Conservation (phyloP, 2,888 invertebrate genomes). For the Dryococelus australis region DNA sequence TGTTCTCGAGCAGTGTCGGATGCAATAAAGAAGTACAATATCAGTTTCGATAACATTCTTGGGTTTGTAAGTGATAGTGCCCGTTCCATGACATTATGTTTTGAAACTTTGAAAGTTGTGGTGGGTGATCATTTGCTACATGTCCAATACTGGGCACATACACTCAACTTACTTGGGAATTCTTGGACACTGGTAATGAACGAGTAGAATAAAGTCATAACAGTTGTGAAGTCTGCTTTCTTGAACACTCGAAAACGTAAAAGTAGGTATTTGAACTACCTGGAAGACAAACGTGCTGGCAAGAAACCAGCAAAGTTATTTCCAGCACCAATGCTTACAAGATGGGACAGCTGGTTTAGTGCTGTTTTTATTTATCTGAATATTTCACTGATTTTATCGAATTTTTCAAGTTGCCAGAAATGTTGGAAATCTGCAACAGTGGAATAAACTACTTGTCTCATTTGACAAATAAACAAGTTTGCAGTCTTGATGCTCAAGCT, state of each 20-base stretch:
- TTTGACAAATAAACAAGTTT: no score
- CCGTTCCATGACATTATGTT: not conserved
- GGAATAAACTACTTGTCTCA: no score
- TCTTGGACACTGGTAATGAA: not conserved
- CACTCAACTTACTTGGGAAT: not conserved
- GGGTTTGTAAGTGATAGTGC: not conserved
- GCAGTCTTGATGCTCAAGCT: no score
- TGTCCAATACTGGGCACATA: not conserved
- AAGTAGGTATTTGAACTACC: no score
- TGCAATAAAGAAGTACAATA: no score
- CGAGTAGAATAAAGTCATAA: not conserved
- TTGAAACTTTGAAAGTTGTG: not conserved
- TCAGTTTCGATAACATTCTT: not conserved
- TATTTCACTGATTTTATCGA: not conserved
- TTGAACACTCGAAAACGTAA: not conserved
- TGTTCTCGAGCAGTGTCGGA: no score
- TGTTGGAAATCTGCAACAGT: no score
- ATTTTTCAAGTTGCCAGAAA: no score
- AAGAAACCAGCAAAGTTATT: no score
- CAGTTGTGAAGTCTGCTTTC: constrained; percentile 9
- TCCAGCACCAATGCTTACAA: not conserved
- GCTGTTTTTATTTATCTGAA: not conserved
- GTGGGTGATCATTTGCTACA: not conserved
- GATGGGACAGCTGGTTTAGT: not conserved
- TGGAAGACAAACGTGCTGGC: no score